Evolutionary conservation across 2,888 invertebrate species (phyloP).

Genomic region (Archaeoteleia sp.): DNA sequence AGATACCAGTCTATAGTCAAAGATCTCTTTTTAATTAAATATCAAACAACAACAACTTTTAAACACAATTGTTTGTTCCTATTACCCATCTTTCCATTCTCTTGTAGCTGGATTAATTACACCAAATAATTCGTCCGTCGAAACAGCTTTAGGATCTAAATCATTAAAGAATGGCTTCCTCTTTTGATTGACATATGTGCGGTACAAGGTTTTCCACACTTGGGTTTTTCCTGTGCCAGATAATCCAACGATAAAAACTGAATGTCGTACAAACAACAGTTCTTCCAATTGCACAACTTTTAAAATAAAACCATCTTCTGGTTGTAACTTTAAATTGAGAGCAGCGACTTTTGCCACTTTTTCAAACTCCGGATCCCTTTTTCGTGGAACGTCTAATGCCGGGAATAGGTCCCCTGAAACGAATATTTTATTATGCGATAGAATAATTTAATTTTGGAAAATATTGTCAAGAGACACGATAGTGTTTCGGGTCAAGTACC

Average conservation of each 20-base stretch:
- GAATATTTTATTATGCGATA: constrained; percentile 18
- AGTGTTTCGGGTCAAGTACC: constrained; percentile 78
- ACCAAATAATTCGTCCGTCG: constrained; percentile 96
- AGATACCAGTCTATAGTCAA: constrained; percentile 94
- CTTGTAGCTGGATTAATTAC: constrained; percentile 94
- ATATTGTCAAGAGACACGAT: constrained; percentile 1
- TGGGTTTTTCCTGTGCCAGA: constrained; percentile 95
- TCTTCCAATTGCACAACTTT: constrained; percentile 96
- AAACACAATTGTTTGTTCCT: too few species aligned
- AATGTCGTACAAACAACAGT: constrained; percentile 93
- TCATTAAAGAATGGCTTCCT: constrained; percentile 90
- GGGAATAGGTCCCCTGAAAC: constrained; percentile 85
- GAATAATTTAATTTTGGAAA: not conserved
- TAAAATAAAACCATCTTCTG: constrained; percentile 91
- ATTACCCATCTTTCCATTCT: constrained; percentile 90
- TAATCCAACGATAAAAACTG: constrained; percentile 90
- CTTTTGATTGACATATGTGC: constrained; percentile 88
- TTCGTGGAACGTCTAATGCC: constrained; percentile 92
- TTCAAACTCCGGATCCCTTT: constrained; percentile 90
- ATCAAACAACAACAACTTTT: not conserved
- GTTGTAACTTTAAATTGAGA: constrained; percentile 88
- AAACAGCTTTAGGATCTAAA: constrained; percentile 96
- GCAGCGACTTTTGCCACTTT: constrained; percentile 85
- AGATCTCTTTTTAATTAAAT: too few species aligned
- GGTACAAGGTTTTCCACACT: constrained; percentile 93